phyloP scores from a whole-genome alignment of 2,888 invertebrate genomes.

The Calliphora vomitoria region DNA sequence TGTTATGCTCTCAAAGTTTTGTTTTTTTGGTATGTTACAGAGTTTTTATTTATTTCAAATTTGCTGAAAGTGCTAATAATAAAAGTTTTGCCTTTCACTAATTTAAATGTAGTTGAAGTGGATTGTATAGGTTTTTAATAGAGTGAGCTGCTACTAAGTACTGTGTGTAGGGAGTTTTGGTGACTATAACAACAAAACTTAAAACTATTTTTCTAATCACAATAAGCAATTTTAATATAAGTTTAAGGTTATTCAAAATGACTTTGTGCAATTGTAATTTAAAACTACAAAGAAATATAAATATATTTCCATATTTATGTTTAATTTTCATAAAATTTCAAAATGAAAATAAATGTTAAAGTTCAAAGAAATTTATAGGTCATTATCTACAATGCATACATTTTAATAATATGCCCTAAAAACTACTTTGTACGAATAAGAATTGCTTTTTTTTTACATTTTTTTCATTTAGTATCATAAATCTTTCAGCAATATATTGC shows the following conservation, averaged over 20 bases:
- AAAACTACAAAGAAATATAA: background rate
- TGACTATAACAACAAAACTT: too few species aligned
- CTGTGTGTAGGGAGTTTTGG: too few species aligned
- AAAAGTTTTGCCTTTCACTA: too few species aligned
- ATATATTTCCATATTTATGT: background rate
- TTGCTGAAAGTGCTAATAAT: too few species aligned
- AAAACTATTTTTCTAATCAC: too few species aligned
- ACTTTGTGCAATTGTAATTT: background rate
- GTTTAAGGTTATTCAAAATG: background rate
- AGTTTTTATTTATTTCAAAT: background rate
- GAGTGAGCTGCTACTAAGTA: too few species aligned
- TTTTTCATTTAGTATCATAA: conserved; percentile 5
- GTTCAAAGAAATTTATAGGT: conserved; percentile 1
- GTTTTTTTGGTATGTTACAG: background rate
- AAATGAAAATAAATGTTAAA: conserved; percentile 2
- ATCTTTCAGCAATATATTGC: conserved; percentile 4
- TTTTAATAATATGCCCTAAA: background rate
- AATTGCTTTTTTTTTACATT: background rate
- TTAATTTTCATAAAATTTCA: background rate
- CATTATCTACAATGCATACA: background rate
- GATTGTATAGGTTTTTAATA: too few species aligned
- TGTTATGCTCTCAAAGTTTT: background rate
- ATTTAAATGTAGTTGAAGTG: too few species aligned
- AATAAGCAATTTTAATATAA: too few species aligned
- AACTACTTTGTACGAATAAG: background rate